These are phyloP conservation scores for Bambusicola thoracicus DNA, from an alignment of 2,113 vertebrate species.

Conservation along the genomic window DNA sequence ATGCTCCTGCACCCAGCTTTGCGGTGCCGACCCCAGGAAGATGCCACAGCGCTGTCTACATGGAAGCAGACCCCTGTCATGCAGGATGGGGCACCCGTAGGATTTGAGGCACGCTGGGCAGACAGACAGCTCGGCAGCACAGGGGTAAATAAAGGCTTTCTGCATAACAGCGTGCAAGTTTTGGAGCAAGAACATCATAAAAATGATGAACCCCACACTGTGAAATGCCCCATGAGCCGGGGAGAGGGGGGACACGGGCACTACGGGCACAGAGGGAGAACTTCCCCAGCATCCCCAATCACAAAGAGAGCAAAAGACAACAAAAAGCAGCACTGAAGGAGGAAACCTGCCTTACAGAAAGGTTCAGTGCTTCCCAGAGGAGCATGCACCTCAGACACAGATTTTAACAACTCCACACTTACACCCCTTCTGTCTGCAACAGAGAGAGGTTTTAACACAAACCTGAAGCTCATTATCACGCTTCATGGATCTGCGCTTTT, in stretches of 20 bases:
- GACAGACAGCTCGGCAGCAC: rapidly evolving
- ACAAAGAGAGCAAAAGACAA: background rate
- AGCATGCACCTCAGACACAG: background rate
- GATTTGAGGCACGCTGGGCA: background rate
- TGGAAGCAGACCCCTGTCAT: rapidly evolving
- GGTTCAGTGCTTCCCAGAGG: background rate
- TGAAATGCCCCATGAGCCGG: rapidly evolving
- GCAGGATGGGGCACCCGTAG: background rate
- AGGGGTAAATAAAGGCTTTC: background rate
- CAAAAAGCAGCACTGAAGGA: background rate
- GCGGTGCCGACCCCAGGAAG: rapidly evolving
- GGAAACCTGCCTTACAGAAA: background rate
- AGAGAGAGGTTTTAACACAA: background rate
- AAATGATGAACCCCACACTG: background rate
- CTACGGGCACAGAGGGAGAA: rapidly evolving
- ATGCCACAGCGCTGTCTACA: rapidly evolving
- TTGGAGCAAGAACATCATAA: background rate
- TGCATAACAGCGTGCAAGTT: background rate
- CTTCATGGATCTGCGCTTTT: background rate
- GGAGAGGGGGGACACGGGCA: rapidly evolving
- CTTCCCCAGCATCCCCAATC: background rate
- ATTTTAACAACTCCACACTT: background rate
- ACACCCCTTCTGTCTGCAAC: background rate
- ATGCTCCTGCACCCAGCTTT: rapidly evolving
- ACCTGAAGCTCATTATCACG: rapidly evolving